Evolutionary conservation across 2,113 vertebrate species (phyloP).

Genomic region (Chionis minor): DNA sequence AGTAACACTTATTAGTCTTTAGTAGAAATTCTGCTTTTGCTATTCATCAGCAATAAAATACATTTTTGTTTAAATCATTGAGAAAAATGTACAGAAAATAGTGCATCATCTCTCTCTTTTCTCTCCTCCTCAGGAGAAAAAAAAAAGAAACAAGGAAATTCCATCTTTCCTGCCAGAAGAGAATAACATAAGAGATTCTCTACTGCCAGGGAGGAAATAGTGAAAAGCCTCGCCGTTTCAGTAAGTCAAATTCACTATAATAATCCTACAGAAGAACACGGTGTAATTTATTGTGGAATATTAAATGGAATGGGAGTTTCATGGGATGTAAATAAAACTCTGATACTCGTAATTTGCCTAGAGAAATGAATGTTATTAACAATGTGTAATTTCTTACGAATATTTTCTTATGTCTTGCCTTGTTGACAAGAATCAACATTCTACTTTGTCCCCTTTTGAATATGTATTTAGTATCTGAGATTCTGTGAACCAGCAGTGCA

Average conservation of each 20-base stretch:
- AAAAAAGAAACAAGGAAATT: constrained; percentile 2
- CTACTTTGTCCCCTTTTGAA: not conserved
- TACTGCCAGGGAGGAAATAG: constrained; percentile 14
- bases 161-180: constrained; percentile 31
- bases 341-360: not conserved
- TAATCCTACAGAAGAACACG: not conserved
- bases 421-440: constrained; percentile 24
- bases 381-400: not conserved
- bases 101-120: not conserved
- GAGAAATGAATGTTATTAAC: not conserved
- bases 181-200: constrained; percentile 26
- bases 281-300: constrained; percentile 18
- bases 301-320: constrained; percentile 23
- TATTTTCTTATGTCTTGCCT: not conserved
- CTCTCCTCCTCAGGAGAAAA: not conserved
- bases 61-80: not conserved
- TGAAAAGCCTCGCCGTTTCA: not conserved
- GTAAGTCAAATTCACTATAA: constrained; percentile 1
- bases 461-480: not conserved
- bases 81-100: not conserved
- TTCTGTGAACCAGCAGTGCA: not conserved
- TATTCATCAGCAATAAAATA: not conserved
- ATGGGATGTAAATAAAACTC: constrained; percentile 21
- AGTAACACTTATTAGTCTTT: not conserved
- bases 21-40: not conserved